Base-by-base conservation (phyloP, 2,888 invertebrate species). In the Leptura quadrifasciata region DNA sequence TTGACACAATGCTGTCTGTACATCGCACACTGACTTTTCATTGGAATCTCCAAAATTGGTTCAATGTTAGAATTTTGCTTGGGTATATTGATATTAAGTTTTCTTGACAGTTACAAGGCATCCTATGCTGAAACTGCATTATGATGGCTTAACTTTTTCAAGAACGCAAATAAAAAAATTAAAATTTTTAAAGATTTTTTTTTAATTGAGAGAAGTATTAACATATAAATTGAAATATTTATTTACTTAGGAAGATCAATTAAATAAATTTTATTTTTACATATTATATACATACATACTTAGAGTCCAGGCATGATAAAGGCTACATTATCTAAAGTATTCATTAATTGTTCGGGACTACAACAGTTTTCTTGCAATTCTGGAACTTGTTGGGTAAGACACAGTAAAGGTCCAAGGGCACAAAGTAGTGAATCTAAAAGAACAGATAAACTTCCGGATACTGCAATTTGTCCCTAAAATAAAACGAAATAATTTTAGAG, bases 361-460 rank as follows among this genome's bases (percentile, higher is more conserved):
- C 91, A 93, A 87, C 92, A 91, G 71, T 93, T 91, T 67, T 93
- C 92, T 83, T 94, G 93, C 47, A 95, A 89, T 83, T 94, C 94
- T 0, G 96, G 95, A 52, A 98, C 90, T 83, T 96, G 95, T 81
- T 95, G 94, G 0, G 96, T 95, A 75, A 98, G 92, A 86, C 96
- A 95, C 83, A 97, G 91, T 72, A 98, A 90, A 8, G 98, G 97
- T 0, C 95, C 97, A 82, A 98, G 91, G 1, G 98, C 96, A 89
- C 98, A 98, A 35, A 98, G 91, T 76, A 98, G 90, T 1, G 98
- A 97, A 90, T 98, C 98, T 79, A 98, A 90, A 15, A 98, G 91
- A 15, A 98, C 97, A 0, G 98, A 98, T 75, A 98, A 92, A 76
- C 97, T 97, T 0, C 98, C 98, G 0, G 97, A 98, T 17, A 98